Conservation (phyloP, 1,140 invertebrate genomes). For the Sycobia sp. region DNA sequence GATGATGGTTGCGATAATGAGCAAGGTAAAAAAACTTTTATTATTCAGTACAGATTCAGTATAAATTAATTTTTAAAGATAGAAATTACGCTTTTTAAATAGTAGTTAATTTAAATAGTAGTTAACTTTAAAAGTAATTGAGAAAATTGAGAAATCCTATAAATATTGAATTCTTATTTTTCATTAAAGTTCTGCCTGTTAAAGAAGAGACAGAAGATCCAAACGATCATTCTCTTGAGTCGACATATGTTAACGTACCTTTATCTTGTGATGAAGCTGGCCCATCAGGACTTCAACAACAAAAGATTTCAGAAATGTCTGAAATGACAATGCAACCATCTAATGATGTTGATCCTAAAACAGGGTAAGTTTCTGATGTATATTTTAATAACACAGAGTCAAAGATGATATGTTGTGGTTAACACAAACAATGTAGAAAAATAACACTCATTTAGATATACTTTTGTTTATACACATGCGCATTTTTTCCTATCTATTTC, state of each 20-base stretch:
- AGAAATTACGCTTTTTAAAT: neutral
- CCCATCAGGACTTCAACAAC: conserved; percentile 63
- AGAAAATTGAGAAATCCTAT: neutral
- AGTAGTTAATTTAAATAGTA: no score
- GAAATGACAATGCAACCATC: conserved; percentile 52
- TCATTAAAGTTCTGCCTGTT: conserved; percentile 54
- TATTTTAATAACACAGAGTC: conserved; percentile 42
- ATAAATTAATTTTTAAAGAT: neutral
- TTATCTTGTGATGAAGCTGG: conserved; percentile 63
- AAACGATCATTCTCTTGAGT: conserved; percentile 53
- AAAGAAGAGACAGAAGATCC: conserved; percentile 58
- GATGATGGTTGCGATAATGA: conserved; percentile 59
- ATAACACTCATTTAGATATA: neutral
- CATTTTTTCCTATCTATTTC: neutral
- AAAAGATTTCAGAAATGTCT: conserved; percentile 53
- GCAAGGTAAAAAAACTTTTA: conserved; percentile 46
- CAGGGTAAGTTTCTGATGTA: conserved; percentile 64
- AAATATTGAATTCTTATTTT: neutral
- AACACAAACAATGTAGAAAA: conserved; percentile 44
- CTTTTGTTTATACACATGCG: neutral
- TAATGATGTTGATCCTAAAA: conserved; percentile 57
- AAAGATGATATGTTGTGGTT: conserved; percentile 58
- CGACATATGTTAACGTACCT: conserved; percentile 60
- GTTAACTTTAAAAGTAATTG: neutral
- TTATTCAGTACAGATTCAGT: neutral